These are phyloP conservation scores for Acanthochromis polyacanthus DNA, from an alignment of 2,113 vertebrate genomes.

Conservation along the genomic window DNA sequence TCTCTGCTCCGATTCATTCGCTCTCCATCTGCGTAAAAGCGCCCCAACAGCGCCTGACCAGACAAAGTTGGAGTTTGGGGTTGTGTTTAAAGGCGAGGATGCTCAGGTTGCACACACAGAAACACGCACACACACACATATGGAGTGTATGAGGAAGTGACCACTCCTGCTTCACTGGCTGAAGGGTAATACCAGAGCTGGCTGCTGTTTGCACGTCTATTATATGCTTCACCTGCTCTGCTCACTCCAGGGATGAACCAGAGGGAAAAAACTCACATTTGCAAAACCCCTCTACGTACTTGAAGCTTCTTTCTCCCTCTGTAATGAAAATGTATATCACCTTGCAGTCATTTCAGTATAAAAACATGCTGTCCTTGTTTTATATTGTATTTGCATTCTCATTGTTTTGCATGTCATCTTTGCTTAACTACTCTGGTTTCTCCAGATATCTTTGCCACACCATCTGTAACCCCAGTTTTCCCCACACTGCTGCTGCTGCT, in stretches of 20 bases:
- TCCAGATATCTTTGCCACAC: not conserved
- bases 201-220: slow-evolving; percentile 35
- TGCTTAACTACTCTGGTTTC: not conserved
- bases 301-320: not conserved
- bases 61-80: slow-evolving; percentile 68
- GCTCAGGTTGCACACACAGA: slow-evolving; percentile 5
- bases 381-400: not conserved
- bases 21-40: slow-evolving; percentile 33
- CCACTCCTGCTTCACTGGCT: slow-evolving; percentile 26
- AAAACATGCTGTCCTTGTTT: not conserved
- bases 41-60: slow-evolving; percentile 11
- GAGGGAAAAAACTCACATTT: not conserved
- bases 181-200: slow-evolving; percentile 18
- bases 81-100: slow-evolving; percentile 14
- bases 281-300: not conserved
- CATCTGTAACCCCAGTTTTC: not conserved
- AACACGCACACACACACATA: not conserved
- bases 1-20: not conserved
- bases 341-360: too few species aligned
- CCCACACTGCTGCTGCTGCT: not conserved
- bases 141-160: not conserved
- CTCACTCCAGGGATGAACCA: slow-evolving; percentile 45
- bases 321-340: not conserved
- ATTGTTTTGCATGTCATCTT: not conserved
- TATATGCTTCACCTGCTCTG: slow-evolving; percentile 45